These are phyloP conservation scores for Ochotona princeps DNA, from an alignment of 2,113 vertebrate genomes.

Conservation along the genomic window DNA sequence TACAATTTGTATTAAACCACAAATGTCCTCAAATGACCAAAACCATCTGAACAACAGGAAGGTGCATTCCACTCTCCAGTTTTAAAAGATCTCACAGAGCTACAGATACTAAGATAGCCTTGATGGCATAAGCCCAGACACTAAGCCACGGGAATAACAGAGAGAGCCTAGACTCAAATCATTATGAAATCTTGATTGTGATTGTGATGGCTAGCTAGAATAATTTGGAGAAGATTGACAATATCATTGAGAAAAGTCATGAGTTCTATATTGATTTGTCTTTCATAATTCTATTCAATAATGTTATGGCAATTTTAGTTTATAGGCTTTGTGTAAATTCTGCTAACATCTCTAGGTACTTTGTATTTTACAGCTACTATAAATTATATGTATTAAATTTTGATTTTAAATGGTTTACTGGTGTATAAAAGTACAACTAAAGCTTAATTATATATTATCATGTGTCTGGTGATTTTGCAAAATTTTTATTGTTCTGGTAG, in stretches of 20 bases:
- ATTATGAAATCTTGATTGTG: not conserved
- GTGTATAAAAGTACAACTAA: not conserved
- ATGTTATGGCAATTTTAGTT: not conserved
- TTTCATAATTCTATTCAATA: not conserved
- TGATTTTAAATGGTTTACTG: not conserved
- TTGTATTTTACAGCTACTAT: not conserved
- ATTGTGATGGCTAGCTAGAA: not conserved
- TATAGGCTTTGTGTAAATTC: not conserved
- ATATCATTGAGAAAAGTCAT: not conserved
- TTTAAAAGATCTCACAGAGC: no score
- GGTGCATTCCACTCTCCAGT: no score
- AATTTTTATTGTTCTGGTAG: not conserved
- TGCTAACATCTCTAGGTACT: not conserved
- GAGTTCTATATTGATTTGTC: not conserved
- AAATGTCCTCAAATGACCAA: no score
- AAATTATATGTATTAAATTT: not conserved
- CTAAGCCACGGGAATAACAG: no score
- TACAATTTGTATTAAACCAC: no score
- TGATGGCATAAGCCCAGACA: no score
- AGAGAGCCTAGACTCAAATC: no score
- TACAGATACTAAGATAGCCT: no score
- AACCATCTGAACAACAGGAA: no score
- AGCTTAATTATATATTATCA: not conserved
- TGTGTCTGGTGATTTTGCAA: not conserved
- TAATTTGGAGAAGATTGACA: not conserved